Evolutionary conservation across 2,888 invertebrate genomes (phyloP).

Genomic region (Mythimna vitellina): DNA sequence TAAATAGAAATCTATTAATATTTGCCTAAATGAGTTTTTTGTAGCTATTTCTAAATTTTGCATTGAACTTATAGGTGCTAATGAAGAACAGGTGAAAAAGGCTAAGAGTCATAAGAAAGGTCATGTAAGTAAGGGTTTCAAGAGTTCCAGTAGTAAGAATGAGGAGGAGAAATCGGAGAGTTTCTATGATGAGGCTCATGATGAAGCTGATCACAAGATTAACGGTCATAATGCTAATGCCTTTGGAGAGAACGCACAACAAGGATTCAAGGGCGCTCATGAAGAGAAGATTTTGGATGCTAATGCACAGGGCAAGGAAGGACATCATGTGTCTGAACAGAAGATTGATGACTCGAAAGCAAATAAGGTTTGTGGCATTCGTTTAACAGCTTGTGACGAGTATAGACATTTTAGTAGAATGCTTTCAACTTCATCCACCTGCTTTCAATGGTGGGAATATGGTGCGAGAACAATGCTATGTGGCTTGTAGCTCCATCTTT

Average conservation of each 20-base stretch:
- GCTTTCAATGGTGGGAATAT: too few relatives aligned
- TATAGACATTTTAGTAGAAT: too few relatives aligned
- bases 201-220: slow-evolving; percentile 91
- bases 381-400: not conserved
- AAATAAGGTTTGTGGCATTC: slow-evolving; percentile 84
- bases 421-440: too few relatives aligned
- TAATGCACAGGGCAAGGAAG: slow-evolving; percentile 90
- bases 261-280: slow-evolving; percentile 91
- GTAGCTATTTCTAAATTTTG: slow-evolving; percentile 14
- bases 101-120: slow-evolving; percentile 92
- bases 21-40: slow-evolving; percentile 44
- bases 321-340: slow-evolving; percentile 90
- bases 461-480: too few relatives aligned
- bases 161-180: slow-evolving; percentile 92
- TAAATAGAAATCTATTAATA: slow-evolving; percentile 47
- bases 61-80: slow-evolving; percentile 79
- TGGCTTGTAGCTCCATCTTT: too few relatives aligned
- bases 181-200: slow-evolving; percentile 92
- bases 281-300: slow-evolving; percentile 91
- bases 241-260: slow-evolving; percentile 90
- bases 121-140: slow-evolving; percentile 92
- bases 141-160: slow-evolving; percentile 92
- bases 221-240: slow-evolving; percentile 90
- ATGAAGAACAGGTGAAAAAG: slow-evolving; percentile 89
- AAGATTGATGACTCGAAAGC: slow-evolving; percentile 90